phyloP scores from a whole-genome alignment of 2,888 invertebrate species.

The Campoplex nolae region DNA sequence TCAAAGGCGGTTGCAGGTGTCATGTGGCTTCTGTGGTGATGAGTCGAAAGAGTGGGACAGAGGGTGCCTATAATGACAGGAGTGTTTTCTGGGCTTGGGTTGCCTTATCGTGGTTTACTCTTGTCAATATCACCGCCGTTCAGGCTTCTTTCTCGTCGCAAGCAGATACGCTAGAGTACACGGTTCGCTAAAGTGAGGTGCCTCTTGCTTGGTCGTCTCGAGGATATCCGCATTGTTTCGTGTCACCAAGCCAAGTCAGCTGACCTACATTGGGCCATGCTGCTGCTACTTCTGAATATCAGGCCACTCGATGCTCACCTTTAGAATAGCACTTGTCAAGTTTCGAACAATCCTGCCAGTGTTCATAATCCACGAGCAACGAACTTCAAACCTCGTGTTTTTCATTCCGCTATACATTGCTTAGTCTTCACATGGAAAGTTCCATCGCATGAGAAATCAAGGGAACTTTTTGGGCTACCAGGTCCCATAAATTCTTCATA shows the following conservation, averaged over 20 bases:
- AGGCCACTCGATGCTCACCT: slow-evolving; percentile 72
- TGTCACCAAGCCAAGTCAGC: slow-evolving; percentile 78
- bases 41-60: slow-evolving; percentile 30
- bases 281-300: slow-evolving; percentile 69
- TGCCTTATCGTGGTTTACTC: slow-evolving; percentile 59
- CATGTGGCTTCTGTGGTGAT: slow-evolving; percentile 58
- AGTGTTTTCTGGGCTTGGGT: slow-evolving; percentile 36
- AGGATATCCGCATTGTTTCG: slow-evolving; percentile 80
- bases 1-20: slow-evolving; percentile 25
- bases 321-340: slow-evolving; percentile 73
- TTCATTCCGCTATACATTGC: slow-evolving; percentile 19
- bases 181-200: slow-evolving; percentile 55
- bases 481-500: background rate
- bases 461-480: background rate
- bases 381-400: slow-evolving; percentile 36
- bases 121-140: slow-evolving; percentile 16
- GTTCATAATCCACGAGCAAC: slow-evolving; percentile 41
- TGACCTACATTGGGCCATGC: slow-evolving; percentile 76
- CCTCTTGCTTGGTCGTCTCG: slow-evolving; percentile 54
- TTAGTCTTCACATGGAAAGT: background rate
- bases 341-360: slow-evolving; percentile 51
- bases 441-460: background rate
- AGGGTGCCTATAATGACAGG: slow-evolving; percentile 43
- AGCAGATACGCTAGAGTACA: slow-evolving; percentile 53
- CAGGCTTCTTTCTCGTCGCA: slow-evolving; percentile 45